These are phyloP conservation scores for Paratilapia polleni DNA, from an alignment of 2,113 vertebrate species.

Conservation along the genomic window DNA sequence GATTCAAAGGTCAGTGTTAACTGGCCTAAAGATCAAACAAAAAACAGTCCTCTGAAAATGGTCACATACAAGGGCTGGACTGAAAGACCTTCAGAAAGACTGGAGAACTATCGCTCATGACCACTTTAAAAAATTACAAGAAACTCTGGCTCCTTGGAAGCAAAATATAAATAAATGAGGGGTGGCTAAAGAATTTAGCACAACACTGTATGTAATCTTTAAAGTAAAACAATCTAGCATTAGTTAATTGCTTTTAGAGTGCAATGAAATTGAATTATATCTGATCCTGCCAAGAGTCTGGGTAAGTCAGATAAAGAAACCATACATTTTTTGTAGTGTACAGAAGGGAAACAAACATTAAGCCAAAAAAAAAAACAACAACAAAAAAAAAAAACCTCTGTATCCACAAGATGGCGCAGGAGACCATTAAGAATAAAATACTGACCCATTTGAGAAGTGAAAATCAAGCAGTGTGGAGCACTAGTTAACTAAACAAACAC, in stretches of 20 bases:
- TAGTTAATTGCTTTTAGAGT: not conserved
- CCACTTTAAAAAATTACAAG: not conserved
- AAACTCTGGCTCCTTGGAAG: not conserved
- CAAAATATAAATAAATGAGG: not conserved
- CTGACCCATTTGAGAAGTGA: not conserved
- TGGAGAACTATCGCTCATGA: not conserved
- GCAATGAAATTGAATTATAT: not conserved
- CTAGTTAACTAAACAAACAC: not conserved
- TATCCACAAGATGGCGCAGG: constrained; percentile 59
- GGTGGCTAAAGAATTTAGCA: not conserved
- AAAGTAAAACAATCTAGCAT: not conserved
- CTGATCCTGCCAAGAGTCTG: not conserved
- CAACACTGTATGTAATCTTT: not conserved
- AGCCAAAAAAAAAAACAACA: fast-evolving
- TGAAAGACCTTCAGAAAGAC: not conserved
- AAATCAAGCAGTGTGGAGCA: not conserved
- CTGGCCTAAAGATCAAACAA: not conserved
- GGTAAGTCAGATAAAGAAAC: not conserved
- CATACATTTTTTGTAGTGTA: not conserved
- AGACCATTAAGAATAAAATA: constrained; percentile 24
- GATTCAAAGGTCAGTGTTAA: not conserved
- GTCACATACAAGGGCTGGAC: not conserved
- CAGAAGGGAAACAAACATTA: not conserved
- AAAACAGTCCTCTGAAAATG: not conserved
- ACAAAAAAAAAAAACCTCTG: not conserved